Percentiles rank a stretch among this genome's conserved stretches.
Conservation (phyloP, 2,797 vertebrate genomes). For the Sternarchorhynchus goeldii region DNA sequence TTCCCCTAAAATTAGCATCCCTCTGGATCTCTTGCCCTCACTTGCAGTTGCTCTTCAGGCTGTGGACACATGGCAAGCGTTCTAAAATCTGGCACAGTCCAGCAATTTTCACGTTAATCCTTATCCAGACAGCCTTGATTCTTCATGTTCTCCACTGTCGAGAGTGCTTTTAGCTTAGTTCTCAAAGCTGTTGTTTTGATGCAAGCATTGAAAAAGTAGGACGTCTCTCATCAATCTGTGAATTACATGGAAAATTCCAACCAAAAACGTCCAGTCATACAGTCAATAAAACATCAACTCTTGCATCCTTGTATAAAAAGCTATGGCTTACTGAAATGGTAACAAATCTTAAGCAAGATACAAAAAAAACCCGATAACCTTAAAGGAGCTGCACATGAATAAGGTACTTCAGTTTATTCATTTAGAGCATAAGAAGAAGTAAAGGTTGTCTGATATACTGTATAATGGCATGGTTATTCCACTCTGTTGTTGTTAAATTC, state of each 20-base stretch:
- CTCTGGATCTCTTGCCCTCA: slow-evolving; percentile 33
- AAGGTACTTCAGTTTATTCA: slow-evolving; percentile 9
- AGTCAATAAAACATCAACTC: slow-evolving; percentile 30
- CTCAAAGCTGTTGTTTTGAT: slow-evolving; percentile 45
- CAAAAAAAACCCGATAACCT: slow-evolving; percentile 12
- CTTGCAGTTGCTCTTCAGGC: slow-evolving; percentile 3
- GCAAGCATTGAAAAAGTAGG: slow-evolving; percentile 49
- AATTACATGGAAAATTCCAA: slow-evolving; percentile 41
- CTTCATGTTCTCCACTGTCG: slow-evolving; percentile 31
- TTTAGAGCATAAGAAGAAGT: slow-evolving; percentile 15
- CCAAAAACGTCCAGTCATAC: slow-evolving; percentile 52
- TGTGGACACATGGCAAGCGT: slow-evolving; percentile 10
- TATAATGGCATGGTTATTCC: slow-evolving; percentile 30
- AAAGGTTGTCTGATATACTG: slow-evolving; percentile 11
- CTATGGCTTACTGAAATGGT: slow-evolving; percentile 4
- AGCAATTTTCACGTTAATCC: slow-evolving; percentile 37
- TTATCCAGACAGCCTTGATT: slow-evolving; percentile 41
- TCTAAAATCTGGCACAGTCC: slow-evolving; percentile 43
- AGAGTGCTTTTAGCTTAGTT: slow-evolving; percentile 8
- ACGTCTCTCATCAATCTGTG: slow-evolving; percentile 30
- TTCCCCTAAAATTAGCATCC: slow-evolving; percentile 47
- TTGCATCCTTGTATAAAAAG: slow-evolving; percentile 11
- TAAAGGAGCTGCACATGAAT: neutral
- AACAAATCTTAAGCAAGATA: slow-evolving; percentile 31
- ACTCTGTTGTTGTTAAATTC: slow-evolving; percentile 30